Percentiles rank a stretch among this genome's conserved stretches.
Evolutionary conservation across 2,888 invertebrate genomes (phyloP).

Genomic region (Nowickia ferox): DNA sequence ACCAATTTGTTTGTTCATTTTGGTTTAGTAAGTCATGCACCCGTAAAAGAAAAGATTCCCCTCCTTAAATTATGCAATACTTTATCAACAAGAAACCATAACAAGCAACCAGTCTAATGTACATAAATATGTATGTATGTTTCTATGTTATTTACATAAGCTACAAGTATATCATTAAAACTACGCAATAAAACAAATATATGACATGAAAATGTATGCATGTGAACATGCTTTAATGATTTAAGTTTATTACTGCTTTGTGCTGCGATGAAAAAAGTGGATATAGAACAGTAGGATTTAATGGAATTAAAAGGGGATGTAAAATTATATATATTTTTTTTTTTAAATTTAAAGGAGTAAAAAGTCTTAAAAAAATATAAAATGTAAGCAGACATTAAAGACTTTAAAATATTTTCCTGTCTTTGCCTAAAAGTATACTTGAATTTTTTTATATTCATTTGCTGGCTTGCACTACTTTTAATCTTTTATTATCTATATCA

Average conservation of each 20-base stretch:
- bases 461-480: neutral
- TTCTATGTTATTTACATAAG: too few species aligned
- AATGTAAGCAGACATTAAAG: neutral
- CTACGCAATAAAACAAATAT: conserved; percentile 36
- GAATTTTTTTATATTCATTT: neutral
- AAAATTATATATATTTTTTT: neutral
- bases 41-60: conserved; percentile 7
- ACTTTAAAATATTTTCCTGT: neutral
- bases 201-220: conserved; percentile 26
- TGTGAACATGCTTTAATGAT: conserved; percentile 25
- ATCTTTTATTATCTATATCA: conserved; percentile 28
- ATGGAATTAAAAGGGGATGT: neutral
- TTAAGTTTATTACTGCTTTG: conserved; percentile 46
- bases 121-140: neutral
- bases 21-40: conserved; percentile 35
- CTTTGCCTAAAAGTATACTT: conserved; percentile 18
- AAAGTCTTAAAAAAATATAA: too few species aligned
- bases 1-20: conserved; percentile 12
- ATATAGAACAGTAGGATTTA: conserved; percentile 33
- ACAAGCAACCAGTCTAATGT: conserved; percentile 19
- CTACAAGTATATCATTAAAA: conserved; percentile 42
- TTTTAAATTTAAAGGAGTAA: neutral
- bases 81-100: conserved; percentile 20
- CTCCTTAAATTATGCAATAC: conserved; percentile 53
- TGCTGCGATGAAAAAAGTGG: neutral